phyloP scores from a whole-genome alignment of 1,140 invertebrate species.

The Lucilia cuprina region DNA sequence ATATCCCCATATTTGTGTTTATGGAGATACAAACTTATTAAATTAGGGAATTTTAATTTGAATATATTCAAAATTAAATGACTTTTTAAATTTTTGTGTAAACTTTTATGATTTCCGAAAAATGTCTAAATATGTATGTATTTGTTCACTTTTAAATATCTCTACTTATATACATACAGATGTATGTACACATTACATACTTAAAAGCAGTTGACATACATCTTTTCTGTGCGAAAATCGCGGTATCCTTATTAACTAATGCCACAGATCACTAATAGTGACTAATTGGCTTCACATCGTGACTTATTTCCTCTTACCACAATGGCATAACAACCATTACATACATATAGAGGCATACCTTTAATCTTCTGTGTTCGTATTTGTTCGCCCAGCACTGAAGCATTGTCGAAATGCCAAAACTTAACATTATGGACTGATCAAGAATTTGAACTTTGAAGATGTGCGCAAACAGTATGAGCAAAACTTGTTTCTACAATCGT shows the following conservation, averaged over 20 bases:
- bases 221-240: constrained; percentile 11
- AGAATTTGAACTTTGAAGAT: constrained; percentile 15
- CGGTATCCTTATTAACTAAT: constrained; percentile 10
- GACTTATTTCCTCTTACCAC: constrained; percentile 16
- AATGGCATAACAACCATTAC: too few species aligned
- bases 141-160: not conserved
- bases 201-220: not conserved
- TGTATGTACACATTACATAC: not conserved
- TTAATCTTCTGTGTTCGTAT: not conserved
- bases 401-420: constrained; percentile 22
- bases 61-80: too few species aligned
- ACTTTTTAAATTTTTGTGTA: too few species aligned
- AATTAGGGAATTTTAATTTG: too few species aligned
- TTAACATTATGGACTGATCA: constrained; percentile 18
- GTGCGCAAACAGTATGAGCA: not conserved
- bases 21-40: too few species aligned
- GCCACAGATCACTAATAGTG: constrained; percentile 28
- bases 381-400: not conserved
- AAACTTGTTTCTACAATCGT: not conserved
- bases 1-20: too few species aligned
- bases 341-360: not conserved
- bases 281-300: constrained; percentile 30
- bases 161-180: not conserved
- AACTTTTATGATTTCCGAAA: too few species aligned
- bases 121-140: not conserved